Conservation (phyloP, 1,140 invertebrate species). For the Lamellibrachia luymesi region DNA sequence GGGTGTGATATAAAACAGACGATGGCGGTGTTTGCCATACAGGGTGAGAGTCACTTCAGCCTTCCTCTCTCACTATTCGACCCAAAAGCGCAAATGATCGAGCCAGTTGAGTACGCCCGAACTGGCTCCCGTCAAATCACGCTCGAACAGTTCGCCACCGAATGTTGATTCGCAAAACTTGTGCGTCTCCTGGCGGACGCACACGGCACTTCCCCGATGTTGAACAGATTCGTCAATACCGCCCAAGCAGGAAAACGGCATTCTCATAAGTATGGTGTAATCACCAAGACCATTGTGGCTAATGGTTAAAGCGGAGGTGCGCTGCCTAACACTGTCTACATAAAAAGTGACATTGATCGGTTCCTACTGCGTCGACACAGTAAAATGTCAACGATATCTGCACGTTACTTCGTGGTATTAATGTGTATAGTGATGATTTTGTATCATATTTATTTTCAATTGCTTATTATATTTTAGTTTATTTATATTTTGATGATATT, state of each 20-base stretch:
- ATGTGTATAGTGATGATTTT: too few relatives aligned
- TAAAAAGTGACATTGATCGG: too few relatives aligned
- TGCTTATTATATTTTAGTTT: too few relatives aligned
- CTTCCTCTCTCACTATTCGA: background rate
- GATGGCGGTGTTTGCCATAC: background rate
- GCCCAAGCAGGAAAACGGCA: background rate
- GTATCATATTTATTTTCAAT: too few relatives aligned
- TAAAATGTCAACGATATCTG: background rate
- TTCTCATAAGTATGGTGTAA: background rate
- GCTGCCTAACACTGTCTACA: background rate
- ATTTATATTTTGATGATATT: too few relatives aligned
- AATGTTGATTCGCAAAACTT: background rate
- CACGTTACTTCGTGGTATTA: too few relatives aligned
- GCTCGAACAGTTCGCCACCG: background rate
- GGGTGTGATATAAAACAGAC: background rate
- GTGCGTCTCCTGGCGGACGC: background rate
- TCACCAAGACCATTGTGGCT: background rate
- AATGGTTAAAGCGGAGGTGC: background rate
- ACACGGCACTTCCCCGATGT: background rate
- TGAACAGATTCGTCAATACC: background rate
- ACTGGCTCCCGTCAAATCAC: background rate
- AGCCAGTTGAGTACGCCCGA: background rate
- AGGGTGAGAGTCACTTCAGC: background rate
- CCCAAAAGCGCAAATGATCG: background rate
- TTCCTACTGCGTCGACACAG: too few relatives aligned